Evolutionary conservation across 2,797 vertebrate genomes (phyloP).

Genomic region (Pseudochromis fuscus): DNA sequence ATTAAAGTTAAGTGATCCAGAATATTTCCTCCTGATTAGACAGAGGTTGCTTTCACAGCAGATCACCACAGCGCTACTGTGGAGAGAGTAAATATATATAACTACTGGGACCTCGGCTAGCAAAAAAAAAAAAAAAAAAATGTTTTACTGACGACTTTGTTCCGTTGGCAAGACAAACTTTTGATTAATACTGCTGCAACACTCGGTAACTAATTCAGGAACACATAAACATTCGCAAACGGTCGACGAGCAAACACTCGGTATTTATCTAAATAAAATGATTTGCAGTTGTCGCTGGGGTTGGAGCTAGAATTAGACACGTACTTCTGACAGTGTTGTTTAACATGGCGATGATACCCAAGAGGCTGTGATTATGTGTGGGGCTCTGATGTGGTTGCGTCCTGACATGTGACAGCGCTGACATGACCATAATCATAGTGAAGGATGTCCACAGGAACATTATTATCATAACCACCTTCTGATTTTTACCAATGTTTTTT

Average conservation of each 20-base stretch:
- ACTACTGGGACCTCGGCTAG: slow-evolving; percentile 49
- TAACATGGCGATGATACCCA: slow-evolving; percentile 38
- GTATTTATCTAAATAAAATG: slow-evolving; percentile 64
- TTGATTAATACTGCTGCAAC: slow-evolving; percentile 73
- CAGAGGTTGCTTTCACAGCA: slow-evolving; percentile 75
- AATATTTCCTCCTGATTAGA: slow-evolving; percentile 72
- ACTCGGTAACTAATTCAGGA: slow-evolving; percentile 57
- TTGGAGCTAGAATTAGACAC: slow-evolving; percentile 41
- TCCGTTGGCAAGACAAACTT: slow-evolving; percentile 62
- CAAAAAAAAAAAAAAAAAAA: too few relatives aligned
- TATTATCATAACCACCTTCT: slow-evolving; percentile 23
- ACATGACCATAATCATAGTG: slow-evolving; percentile 41
- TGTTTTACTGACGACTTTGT: slow-evolving; percentile 70
- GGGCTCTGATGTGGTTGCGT: slow-evolving; percentile 44
- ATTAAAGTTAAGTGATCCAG: slow-evolving; percentile 58
- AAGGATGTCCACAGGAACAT: slow-evolving; percentile 25
- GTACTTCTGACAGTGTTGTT: slow-evolving; percentile 45
- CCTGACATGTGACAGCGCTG: slow-evolving; percentile 29
- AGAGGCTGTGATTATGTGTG: slow-evolving; percentile 23
- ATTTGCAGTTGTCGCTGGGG: slow-evolving; percentile 47
- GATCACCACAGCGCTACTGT: slow-evolving; percentile 52
- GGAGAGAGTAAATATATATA: slow-evolving; percentile 64
- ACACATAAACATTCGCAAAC: slow-evolving; percentile 61
- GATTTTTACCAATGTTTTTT: neutral
- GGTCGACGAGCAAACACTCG: slow-evolving; percentile 59